Base-by-base conservation (phyloP, 2,888 invertebrate species). In the Tipula helvola region DNA sequence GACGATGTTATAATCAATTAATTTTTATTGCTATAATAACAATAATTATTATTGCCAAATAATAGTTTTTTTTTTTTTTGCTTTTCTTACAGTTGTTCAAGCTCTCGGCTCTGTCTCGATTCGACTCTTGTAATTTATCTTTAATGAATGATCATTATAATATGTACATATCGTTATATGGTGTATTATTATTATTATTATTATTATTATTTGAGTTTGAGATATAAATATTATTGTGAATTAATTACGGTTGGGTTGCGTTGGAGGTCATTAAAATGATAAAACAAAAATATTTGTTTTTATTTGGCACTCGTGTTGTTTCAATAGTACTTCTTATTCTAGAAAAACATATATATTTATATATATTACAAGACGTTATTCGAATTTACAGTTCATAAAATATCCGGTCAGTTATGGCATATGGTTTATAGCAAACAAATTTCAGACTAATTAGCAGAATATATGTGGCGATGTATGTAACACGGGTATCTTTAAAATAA, bases 1-100 rank as follows among this genome's bases (percentile, higher is more conserved):
- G 28, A 71, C 71, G 71, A 28, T 71, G 71, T 28, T 71, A 71
- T 71, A 71, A 71, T 71, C 71, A 71, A 71, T 71, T 71, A 71
- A 71, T 71, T 71, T 71, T 71, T 71, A 71, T 71, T 71, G 28
- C 71, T 71, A 71, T 71, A 71, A 71, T 71, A 71, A 71, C 71
- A 71, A 71, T 71, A 71, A 71, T 71, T 71, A 71, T 71, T 71
- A 71, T 71, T 71, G 71, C 71, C 71, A 71, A 71, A 71, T 71
- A 71, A 71, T 71, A 71, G 71, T 71, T 71, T 28, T 71, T 71
- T 71, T 7, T n/a, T 42, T n/a, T 47, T 16, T 10, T 44, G 16
- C 10, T 71, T 28, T 71, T 71, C 28, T 10, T 71, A 57, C 16
- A 57, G 16, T 57, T 57, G 5, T 57, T 5, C 52, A 71, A 71